Percentiles rank a stretch among this genome's conserved stretches.
These are phyloP conservation scores for Pseudomyrmex sp. DNA, from an alignment of 1,140 invertebrate species.

Conservation along the genomic window DNA sequence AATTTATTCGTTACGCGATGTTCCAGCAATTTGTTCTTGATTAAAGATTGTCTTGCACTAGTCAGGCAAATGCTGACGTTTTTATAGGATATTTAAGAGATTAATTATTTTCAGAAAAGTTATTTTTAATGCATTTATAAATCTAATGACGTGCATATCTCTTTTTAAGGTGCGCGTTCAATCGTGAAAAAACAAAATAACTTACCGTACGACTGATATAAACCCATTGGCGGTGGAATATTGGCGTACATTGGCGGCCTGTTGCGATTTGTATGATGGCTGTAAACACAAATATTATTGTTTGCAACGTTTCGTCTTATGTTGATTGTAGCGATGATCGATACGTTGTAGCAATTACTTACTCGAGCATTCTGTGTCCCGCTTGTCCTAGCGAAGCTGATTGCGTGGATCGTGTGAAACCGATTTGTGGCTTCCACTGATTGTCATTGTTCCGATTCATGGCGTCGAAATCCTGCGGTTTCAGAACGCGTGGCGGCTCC, in stretches of 20 bases:
- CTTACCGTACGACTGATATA: conserved; percentile 74
- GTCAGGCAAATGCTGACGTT: no score
- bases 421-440: conserved; percentile 90
- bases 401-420: conserved; percentile 88
- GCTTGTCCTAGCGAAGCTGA: conserved; percentile 87
- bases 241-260: conserved; percentile 74
- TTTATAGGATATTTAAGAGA: no score
- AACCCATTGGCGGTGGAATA: conserved; percentile 76
- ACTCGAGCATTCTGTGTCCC: conserved; percentile 90
- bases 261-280: conserved; percentile 75
- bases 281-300: conserved; percentile 63
- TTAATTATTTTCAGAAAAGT: no score
- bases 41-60: no score
- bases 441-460: conserved; percentile 87
- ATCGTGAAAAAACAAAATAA: conserved; percentile 33
- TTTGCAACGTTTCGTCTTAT: neutral
- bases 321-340: neutral
- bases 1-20: no score
- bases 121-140: no score
- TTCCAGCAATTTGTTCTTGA: no score
- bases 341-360: conserved; percentile 39
- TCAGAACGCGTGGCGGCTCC: conserved; percentile 91
- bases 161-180: neutral
- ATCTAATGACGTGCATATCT: no score
- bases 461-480: conserved; percentile 91